These are phyloP conservation scores for Poeciliopsis retropinna DNA, from an alignment of 2,113 vertebrate species.

Conservation along the genomic window DNA sequence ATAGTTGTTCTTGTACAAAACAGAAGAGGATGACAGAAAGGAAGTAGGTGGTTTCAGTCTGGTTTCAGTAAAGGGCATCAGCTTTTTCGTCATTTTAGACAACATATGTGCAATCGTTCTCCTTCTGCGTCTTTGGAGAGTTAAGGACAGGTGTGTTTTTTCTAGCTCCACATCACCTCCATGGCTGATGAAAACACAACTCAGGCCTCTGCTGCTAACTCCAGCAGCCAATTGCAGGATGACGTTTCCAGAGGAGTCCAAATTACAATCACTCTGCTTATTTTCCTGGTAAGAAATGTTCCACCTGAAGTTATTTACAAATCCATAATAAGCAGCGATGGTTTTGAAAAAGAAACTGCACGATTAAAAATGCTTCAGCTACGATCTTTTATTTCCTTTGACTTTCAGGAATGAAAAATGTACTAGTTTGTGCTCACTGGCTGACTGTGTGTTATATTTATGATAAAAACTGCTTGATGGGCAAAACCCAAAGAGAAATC, in stretches of 20 bases:
- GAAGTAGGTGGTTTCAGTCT: conserved; percentile 23
- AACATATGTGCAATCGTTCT: conserved; percentile 22
- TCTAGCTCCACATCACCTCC: neutral
- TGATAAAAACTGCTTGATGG: neutral
- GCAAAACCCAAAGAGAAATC: neutral
- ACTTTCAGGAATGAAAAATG: neutral
- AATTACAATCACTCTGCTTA: conserved; percentile 65
- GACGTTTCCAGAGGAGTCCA: conserved; percentile 55
- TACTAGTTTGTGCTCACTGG: neutral
- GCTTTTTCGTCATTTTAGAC: neutral
- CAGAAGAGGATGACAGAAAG: neutral
- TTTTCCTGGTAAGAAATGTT: conserved; percentile 71
- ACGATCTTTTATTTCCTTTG: neutral
- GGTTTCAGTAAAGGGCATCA: conserved; percentile 9
- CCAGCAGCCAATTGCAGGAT: neutral
- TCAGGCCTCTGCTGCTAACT: neutral
- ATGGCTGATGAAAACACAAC: conserved; percentile 28
- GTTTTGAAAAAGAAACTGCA: neutral
- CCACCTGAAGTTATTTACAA: neutral
- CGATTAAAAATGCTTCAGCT: neutral
- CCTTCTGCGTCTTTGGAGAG: neutral
- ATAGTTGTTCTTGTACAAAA: neutral
- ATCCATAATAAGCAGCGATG: neutral
- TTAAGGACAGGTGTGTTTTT: neutral
- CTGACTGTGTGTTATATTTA: neutral